Evolutionary conservation across 1,140 invertebrate genomes (phyloP).

Genomic region (Latrodectus geometricus): DNA sequence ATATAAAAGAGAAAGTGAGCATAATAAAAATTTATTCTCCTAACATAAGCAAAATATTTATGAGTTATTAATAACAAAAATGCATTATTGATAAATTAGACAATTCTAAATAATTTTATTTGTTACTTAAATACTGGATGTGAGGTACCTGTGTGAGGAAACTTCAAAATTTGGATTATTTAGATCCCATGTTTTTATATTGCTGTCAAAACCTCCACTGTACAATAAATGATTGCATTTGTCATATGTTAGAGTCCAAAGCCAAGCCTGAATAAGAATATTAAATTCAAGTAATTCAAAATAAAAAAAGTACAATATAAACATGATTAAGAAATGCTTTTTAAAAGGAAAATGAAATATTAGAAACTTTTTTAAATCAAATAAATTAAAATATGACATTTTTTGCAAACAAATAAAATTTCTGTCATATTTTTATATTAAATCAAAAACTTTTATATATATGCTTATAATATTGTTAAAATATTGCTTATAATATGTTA

Average conservation of each 20-base stretch:
- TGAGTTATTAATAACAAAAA: too few species aligned
- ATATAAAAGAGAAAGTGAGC: background rate
- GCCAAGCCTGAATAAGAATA: constrained; percentile 41
- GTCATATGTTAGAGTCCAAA: constrained; percentile 51
- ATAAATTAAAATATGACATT: background rate
- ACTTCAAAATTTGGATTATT: constrained; percentile 8
- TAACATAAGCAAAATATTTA: too few species aligned
- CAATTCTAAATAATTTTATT: too few species aligned
- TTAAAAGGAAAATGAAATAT: background rate
- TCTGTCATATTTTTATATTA: too few species aligned
- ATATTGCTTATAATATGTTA: too few species aligned
- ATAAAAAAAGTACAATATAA: too few species aligned
- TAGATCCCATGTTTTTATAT: constrained; percentile 51
- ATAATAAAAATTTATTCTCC: too few species aligned
- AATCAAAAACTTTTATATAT: too few species aligned
- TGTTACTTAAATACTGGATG: too few species aligned
- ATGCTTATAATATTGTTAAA: too few species aligned
- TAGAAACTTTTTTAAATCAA: background rate
- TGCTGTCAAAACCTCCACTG: constrained; percentile 48
- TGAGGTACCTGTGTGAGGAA: constrained; percentile 7
- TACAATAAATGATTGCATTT: constrained; percentile 29
- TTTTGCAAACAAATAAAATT: too few species aligned
- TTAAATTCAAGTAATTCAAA: background rate
- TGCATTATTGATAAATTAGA: too few species aligned
- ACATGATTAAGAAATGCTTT: background rate